Conservation (phyloP, 2,888 invertebrate genomes). For the Lamproptera curius region DNA sequence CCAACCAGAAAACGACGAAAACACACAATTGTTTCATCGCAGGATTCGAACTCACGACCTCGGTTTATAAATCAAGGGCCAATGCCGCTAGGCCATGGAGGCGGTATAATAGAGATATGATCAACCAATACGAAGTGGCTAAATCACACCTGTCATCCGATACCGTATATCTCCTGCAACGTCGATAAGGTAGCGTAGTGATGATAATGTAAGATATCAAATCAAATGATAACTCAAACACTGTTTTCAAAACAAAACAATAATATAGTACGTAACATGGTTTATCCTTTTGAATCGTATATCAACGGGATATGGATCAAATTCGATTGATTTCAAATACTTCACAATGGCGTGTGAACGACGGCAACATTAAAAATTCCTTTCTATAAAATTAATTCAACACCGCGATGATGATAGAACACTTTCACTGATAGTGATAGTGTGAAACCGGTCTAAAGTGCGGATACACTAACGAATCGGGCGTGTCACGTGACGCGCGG, state of each 20-base stretch:
- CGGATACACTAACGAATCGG: too few species aligned
- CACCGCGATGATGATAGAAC: conserved; percentile 5
- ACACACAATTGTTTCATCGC: too few species aligned
- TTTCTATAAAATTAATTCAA: conserved; percentile 15
- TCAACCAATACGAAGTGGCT: neutral
- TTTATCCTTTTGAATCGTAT: neutral
- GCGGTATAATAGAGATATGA: too few species aligned
- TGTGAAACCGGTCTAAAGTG: conserved; percentile 8
- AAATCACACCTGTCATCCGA: neutral
- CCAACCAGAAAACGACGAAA: too few species aligned
- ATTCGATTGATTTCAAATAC: neutral
- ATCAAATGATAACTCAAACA: conserved; percentile 1
- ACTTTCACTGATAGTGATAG: conserved; percentile 15
- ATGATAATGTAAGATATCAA: neutral
- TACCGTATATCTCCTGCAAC: neutral
- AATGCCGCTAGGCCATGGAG: too few species aligned
- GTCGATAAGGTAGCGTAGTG: neutral
- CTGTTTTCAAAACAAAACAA: neutral
- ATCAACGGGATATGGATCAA: neutral
- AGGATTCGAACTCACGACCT: too few species aligned
- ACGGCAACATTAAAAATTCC: conserved; percentile 9
- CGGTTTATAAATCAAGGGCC: too few species aligned
- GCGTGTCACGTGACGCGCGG: too few species aligned
- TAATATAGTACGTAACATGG: neutral
- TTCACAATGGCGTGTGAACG: conserved; percentile 1